Percentiles rank a stretch among this genome's conserved stretches.
phyloP scores from a whole-genome alignment of 2,888 invertebrate genomes.

The Lycia hirtaria region DNA sequence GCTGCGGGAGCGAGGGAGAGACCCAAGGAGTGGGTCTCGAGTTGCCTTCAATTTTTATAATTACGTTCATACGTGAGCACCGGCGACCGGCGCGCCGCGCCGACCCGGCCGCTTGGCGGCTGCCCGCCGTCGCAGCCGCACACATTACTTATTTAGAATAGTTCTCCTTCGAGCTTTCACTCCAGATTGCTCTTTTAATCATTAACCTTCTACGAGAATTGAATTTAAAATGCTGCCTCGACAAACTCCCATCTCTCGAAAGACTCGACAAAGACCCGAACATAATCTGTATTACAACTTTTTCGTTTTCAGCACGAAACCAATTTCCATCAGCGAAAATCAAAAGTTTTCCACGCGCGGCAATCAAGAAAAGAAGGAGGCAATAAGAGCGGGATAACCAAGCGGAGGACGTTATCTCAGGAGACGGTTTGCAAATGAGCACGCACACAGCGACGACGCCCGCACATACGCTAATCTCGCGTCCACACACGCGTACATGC shows the following conservation, averaged over 20 bases:
- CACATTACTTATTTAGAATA: slow-evolving; percentile 74
- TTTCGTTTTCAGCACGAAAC: slow-evolving; percentile 72
- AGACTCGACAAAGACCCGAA: slow-evolving; percentile 17
- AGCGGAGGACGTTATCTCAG: slow-evolving; percentile 83
- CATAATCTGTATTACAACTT: slow-evolving; percentile 52
- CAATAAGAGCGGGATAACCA: slow-evolving; percentile 84
- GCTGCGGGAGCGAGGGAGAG: slow-evolving; percentile 80
- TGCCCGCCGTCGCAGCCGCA: slow-evolving; percentile 48
- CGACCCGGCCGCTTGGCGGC: slow-evolving; percentile 49
- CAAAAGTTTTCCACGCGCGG: slow-evolving; percentile 79
- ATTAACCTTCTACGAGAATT: slow-evolving; percentile 52
- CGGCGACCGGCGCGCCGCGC: slow-evolving; percentile 51
- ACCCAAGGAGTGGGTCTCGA: slow-evolving; percentile 72
- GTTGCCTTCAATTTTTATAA: slow-evolving; percentile 85
- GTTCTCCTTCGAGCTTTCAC: slow-evolving; percentile 58
- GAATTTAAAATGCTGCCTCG: slow-evolving; percentile 38
- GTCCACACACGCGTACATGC: slow-evolving; percentile 76
- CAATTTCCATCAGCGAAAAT: slow-evolving; percentile 77
- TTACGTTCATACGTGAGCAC: slow-evolving; percentile 87
- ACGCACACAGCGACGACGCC: slow-evolving; percentile 66
- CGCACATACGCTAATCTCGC: slow-evolving; percentile 70
- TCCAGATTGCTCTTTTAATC: slow-evolving; percentile 65
- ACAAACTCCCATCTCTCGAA: background rate
- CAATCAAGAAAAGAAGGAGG: slow-evolving; percentile 82
- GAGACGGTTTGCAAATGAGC: slow-evolving; percentile 86